Base-by-base conservation (phyloP, 2,888 invertebrate species). In the Pilophorus perplexus region DNA sequence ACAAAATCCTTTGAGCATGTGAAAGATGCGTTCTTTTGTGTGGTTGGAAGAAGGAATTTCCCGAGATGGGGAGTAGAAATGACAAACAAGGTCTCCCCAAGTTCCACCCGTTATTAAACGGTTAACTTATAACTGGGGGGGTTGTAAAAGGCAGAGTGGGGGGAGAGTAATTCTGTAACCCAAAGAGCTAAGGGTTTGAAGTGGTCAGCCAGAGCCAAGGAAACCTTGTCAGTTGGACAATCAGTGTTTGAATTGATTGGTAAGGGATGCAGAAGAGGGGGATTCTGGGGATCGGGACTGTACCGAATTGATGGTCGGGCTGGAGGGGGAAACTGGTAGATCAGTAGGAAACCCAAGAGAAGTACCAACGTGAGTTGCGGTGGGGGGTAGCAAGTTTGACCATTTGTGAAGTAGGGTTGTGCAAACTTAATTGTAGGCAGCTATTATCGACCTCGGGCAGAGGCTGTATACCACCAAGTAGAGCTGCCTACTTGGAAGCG, bases 321-420 rank as follows among this genome's bases (percentile, higher is more conserved):
- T 12, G 28, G 27, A 12, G 20, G 55, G 10, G 8, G 33, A n/a
- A n/a, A n/a, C n/a, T n/a, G n/a, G n/a, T n/a, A 33, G 57, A 33
- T 55, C 55, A 33, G 27, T 33, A n/a, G 52, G 27, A 33, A 12
- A n/a, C 50, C 50, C 12, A 12, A 10, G 25, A 25, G 50, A 50
- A 20, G 48, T 2, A 10, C 25, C 27, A n/a, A n/a, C n/a, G n/a
- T n/a, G n/a, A n/a, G n/a, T n/a, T 18, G 20, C 10, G 59, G 59
- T 27, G 22, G 18, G 33, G 8, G 28, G 46, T 46, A 46, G 33
- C 48, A 65, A 65, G 64, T 52, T 65, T 65, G 64, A 65, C 64
- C 54, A 65, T 65, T 65, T 65, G 64, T 65, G 52, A 54, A 65
- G 64, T 64, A 42, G 54, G 64, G 64, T 62, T 62, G 62, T 62